Evolutionary conservation across 2,113 vertebrate species (phyloP).

Genomic region (Pavo muticus): DNA sequence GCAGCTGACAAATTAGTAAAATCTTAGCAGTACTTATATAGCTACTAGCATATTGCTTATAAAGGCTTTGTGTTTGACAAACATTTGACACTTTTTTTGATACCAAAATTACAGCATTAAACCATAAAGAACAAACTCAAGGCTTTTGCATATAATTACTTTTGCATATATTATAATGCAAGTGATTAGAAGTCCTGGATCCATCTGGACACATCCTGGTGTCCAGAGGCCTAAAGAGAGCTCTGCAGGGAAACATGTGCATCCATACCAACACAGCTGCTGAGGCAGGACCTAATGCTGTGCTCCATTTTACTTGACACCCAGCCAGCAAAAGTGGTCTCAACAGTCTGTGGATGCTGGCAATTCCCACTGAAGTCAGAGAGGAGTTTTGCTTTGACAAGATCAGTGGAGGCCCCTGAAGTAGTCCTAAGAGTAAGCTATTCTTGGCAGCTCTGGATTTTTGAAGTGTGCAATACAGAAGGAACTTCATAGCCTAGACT

Average conservation of each 20-base stretch:
- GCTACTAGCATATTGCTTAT: not conserved
- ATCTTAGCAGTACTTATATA: not conserved
- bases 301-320: not conserved
- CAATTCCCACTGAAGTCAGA: not conserved
- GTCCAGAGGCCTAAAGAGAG: not conserved
- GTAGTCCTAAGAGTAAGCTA: not conserved
- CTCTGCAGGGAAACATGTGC: rapidly evolving
- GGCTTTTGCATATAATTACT: not conserved
- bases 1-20: conserved; percentile 36
- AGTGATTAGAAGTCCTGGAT: not conserved
- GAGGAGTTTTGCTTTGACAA: not conserved
- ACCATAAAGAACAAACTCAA: not conserved
- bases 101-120: conserved; percentile 5
- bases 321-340: not conserved
- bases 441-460: not conserved
- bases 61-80: not conserved
- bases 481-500: not conserved
- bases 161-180: too few species aligned
- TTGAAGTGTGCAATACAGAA: not conserved
- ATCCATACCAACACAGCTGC: not conserved
- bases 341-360: not conserved
- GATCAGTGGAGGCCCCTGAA: not conserved
- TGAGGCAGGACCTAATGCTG: not conserved
- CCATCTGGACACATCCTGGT: rapidly evolving
- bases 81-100: not conserved